These are phyloP conservation scores for Enteromius radiatus DNA, from an alignment of 2,797 vertebrate species.

Conservation along the genomic window DNA sequence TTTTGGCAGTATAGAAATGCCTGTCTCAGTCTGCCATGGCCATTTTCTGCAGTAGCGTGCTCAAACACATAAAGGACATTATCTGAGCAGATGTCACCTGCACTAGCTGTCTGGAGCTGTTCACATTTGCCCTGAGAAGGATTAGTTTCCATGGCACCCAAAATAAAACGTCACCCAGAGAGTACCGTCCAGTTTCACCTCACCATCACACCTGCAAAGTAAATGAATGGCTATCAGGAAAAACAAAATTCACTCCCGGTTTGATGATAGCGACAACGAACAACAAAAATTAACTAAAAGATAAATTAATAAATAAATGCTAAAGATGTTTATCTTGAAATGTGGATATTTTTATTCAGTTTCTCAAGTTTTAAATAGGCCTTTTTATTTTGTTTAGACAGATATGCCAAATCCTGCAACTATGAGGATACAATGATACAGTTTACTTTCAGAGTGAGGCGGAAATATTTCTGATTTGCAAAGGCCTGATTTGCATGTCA, in stretches of 20 bases:
- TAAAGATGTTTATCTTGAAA: background rate
- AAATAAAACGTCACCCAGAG: conserved; percentile 61
- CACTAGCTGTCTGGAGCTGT: conserved; percentile 59
- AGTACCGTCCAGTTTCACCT: conserved; percentile 58
- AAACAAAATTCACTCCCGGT: background rate
- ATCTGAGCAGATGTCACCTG: conserved; percentile 76
- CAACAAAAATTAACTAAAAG: background rate
- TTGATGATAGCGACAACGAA: background rate
- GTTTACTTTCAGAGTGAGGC: background rate
- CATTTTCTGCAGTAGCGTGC: conserved; percentile 45
- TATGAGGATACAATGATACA: background rate
- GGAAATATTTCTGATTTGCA: conserved; percentile 47
- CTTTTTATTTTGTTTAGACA: background rate
- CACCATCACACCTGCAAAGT: conserved; percentile 45
- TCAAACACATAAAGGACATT: conserved; percentile 47
- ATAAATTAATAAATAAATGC: background rate
- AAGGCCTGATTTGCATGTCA: conserved; percentile 59
- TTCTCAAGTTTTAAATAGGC: background rate
- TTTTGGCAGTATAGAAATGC: conserved; percentile 43
- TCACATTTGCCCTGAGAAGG: conserved; percentile 75
- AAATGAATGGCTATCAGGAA: background rate
- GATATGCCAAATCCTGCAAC: background rate
- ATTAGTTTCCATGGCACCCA: conserved; percentile 80
- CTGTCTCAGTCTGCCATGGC: conserved; percentile 26
- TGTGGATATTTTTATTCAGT: background rate